These are phyloP conservation scores for Lamprologus tigripictilis DNA, from an alignment of 2,113 vertebrate genomes.

Conservation along the genomic window DNA sequence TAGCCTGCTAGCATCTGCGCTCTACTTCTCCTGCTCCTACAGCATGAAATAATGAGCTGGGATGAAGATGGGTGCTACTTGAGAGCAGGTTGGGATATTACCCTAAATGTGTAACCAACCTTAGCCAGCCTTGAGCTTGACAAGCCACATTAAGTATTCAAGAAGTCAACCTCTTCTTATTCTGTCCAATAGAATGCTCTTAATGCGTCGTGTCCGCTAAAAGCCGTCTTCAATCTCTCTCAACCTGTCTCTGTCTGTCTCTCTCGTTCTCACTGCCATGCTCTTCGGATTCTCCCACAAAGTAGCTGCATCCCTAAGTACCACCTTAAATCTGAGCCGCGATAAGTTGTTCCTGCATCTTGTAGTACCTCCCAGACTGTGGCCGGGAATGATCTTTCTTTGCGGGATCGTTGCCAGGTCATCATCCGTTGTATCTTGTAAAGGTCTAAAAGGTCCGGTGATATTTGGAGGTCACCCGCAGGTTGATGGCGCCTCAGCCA, in stretches of 20 bases:
- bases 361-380: background rate
- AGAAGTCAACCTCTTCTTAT: constrained; percentile 5
- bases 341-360: background rate
- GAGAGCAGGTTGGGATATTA: constrained; percentile 29
- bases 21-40: constrained; percentile 27
- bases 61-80: constrained; percentile 15
- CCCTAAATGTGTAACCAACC: constrained; percentile 53
- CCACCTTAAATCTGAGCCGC: background rate
- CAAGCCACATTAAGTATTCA: constrained; percentile 42
- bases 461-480: background rate
- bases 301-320: background rate
- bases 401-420: background rate
- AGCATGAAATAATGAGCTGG: constrained; percentile 26
- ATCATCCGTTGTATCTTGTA: background rate
- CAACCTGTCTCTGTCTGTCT: background rate
- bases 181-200: background rate
- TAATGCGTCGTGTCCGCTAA: background rate
- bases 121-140: constrained; percentile 30
- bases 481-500: background rate
- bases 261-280: background rate
- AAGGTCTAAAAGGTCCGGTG: background rate
- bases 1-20: constrained; percentile 13
- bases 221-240: constrained; percentile 16
- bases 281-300: background rate
- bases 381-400: background rate